These are phyloP conservation scores for Parazoanthus atlanticus DNA, from an alignment of 92 coral and sea anemone genomes.

Conservation along the genomic window DNA sequence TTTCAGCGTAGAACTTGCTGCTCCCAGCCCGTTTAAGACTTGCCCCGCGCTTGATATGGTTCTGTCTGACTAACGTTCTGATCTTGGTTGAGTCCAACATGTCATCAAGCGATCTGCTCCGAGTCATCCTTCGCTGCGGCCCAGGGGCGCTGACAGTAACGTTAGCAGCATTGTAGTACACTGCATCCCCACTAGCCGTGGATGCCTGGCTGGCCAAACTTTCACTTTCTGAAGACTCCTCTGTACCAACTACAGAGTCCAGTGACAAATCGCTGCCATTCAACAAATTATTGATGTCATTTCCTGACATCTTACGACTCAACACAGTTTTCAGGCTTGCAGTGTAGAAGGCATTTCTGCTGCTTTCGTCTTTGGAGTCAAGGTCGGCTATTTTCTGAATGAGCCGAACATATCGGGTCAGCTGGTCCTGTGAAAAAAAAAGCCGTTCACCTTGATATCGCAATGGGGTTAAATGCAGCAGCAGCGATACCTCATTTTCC, in stretches of 20 bases:
- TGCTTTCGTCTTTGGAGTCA: constrained; percentile 54
- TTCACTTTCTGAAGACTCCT: constrained; percentile 51
- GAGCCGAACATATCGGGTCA: constrained; percentile 40
- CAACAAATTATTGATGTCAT: constrained; percentile 41
- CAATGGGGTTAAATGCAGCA: not conserved
- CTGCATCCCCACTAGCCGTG: constrained; percentile 47
- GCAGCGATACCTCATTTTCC: no score
- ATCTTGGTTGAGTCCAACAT: constrained; percentile 59
- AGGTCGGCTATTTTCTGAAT: constrained; percentile 56
- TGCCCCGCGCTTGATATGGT: constrained; percentile 53
- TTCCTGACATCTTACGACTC: constrained; percentile 39
- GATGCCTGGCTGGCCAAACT: constrained; percentile 51
- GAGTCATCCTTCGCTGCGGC: constrained; percentile 75
- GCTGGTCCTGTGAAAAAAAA: constrained; percentile 51
- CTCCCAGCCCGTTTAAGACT: constrained; percentile 77
- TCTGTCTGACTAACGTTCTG: constrained; percentile 47
- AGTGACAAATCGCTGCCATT: constrained; percentile 56
- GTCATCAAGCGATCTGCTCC: constrained; percentile 94
- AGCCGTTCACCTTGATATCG: no score
- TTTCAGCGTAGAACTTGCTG: constrained; percentile 91
- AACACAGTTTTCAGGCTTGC: constrained; percentile 52
- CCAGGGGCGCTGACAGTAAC: constrained; percentile 37
- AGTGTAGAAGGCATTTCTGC: constrained; percentile 51
- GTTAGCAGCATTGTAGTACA: constrained; percentile 24
- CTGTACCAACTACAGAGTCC: constrained; percentile 29